Evolutionary conservation across 2,113 vertebrate species (phyloP).

Genomic region (Leptodactylus fuscus): DNA sequence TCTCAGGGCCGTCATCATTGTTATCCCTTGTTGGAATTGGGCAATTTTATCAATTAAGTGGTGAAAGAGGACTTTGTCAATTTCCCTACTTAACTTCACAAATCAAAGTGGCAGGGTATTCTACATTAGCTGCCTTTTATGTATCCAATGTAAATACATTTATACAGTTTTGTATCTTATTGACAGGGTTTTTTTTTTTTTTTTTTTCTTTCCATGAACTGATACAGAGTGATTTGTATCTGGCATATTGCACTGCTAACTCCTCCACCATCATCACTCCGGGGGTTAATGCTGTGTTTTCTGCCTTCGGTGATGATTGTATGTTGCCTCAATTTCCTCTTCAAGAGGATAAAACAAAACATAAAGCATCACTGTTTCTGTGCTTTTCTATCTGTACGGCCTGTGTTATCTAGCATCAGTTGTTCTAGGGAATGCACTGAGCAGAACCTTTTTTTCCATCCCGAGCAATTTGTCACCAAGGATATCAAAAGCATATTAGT

Average conservation of each 20-base stretch:
- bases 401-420: background rate
- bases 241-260: background rate
- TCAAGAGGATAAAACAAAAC: background rate
- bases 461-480: slow-evolving; percentile 19
- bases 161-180: background rate
- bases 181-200: too few relatives aligned
- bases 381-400: background rate
- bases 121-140: background rate
- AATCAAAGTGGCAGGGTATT: too few relatives aligned
- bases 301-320: background rate
- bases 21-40: background rate
- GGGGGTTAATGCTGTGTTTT: background rate
- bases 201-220: too few relatives aligned
- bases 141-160: background rate
- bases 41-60: background rate
- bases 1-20: background rate
- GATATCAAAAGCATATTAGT: slow-evolving; percentile 51
- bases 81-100: too few relatives aligned
- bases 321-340: background rate
- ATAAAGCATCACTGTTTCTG: background rate
- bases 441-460: background rate
- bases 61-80: background rate
- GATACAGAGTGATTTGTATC: background rate
- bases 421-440: background rate
- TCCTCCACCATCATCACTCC: background rate